Evolutionary conservation across 2,113 vertebrate genomes (phyloP), one percentile per base, ranked within the genome.

Genomic region (Zingel zingel): DNA sequence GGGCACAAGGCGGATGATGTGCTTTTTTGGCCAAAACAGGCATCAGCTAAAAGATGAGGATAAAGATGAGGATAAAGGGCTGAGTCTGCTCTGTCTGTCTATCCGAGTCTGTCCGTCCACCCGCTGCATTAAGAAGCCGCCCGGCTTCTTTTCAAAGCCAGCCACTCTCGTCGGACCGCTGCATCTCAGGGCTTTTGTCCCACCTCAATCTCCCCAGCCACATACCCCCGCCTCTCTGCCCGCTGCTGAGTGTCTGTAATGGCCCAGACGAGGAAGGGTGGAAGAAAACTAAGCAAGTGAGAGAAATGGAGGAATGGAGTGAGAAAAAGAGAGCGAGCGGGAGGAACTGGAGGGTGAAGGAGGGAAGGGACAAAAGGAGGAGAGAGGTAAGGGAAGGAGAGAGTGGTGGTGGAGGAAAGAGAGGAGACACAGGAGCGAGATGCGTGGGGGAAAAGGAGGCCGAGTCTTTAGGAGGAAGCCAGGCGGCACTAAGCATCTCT

Each of bases 401-500:
- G 75, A 92, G 90, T 85, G 85, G 77, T 87, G 90, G 90, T 65
- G 77, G 74, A 89, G 86, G 87, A 81, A 85, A 81, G 79, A 83
- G 93, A 91, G 71, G 88, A 95, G 95, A 88, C 61, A 65, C 94
- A 92, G 92, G 93, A 94, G 94, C 3, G 67, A 56, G 59, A 86
- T 96, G 96, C 94, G 90, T 92, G 39, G 85, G 64, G 95, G 95
- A 95, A 94, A 93, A 96, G 95, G 95, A 95, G 96, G 93, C 90
- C 93, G 77, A 91, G 96, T 95, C 97, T 98, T 99, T 98, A 96
- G 96, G 95, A 96, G 95, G 96, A 97, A 97, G 96, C 95, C 95
- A 96, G 96, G 97, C 97, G 95, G 97, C 96, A 98, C 96, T 98
- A 97, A 98, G 96, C 96, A 90, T 96, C 96, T 96, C 94, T 97